Evolutionary conservation across 2,888 invertebrate species (phyloP).

Genomic region (Chymomyza fuscimana): DNA sequence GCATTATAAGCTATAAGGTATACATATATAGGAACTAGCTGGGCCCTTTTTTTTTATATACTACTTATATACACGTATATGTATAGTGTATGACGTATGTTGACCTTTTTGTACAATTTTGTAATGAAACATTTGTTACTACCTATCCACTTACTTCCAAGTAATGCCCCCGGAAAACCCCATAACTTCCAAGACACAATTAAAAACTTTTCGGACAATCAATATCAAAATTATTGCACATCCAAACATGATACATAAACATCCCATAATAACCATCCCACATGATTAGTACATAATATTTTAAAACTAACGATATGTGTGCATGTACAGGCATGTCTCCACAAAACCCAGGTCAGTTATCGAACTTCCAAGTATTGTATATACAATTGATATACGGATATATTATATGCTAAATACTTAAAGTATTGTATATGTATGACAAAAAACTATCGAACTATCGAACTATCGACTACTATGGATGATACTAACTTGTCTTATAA

Average conservation of each 20-base stretch:
- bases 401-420: constrained; percentile 21
- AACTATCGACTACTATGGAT: constrained; percentile 1
- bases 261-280: constrained; percentile 57
- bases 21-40: constrained; percentile 39
- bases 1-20: neutral
- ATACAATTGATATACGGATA: no score
- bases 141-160: neutral
- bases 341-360: constrained; percentile 64
- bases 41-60: constrained; percentile 45
- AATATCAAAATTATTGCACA: constrained; percentile 76
- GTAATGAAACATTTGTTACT: neutral
- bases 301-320: constrained; percentile 42
- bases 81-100: neutral
- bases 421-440: constrained; percentile 30
- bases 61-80: neutral
- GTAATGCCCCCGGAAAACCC: neutral
- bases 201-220: constrained; percentile 73
- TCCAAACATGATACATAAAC: constrained; percentile 41
- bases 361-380: constrained; percentile 67
- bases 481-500: neutral
- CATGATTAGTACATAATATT: constrained; percentile 43
- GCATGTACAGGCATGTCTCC: constrained; percentile 31
- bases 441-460: constrained; percentile 37
- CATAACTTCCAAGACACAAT: neutral
- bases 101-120: constrained; percentile 6